A percentile compares a stretch with the other conserved stretches of the same genome.
These are phyloP conservation scores for Pseudolycoriella hygida DNA, from an alignment of 2,888 invertebrate genomes.

Conservation along the genomic window DNA sequence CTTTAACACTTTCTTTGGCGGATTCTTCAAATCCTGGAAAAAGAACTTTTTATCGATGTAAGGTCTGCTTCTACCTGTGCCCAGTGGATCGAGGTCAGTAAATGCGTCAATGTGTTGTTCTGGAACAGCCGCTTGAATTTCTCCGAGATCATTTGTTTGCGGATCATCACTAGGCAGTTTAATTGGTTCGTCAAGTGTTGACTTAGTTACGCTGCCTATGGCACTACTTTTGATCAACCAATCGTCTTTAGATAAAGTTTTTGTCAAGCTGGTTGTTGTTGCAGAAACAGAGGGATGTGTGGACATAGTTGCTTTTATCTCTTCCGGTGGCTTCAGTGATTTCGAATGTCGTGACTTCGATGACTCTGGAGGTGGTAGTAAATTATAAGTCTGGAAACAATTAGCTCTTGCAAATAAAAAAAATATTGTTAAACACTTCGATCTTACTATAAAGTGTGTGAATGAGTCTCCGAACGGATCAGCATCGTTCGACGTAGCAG, in stretches of 20 bases:
- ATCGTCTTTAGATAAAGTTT: background rate
- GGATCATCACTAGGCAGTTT: background rate
- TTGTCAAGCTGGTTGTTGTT: conserved; percentile 6
- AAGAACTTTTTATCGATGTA: conserved; percentile 92
- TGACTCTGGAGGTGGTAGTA: conserved; percentile 27
- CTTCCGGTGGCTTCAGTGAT: conserved; percentile 19
- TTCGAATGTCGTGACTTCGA: conserved; percentile 26
- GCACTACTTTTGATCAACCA: conserved; percentile 1
- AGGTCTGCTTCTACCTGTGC: conserved; percentile 79
- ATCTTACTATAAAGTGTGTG: conserved; percentile 31
- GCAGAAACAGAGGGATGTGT: background rate
- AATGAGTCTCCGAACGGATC: conserved; percentile 66
- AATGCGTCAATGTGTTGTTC: conserved; percentile 60
- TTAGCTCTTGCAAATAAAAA: background rate
- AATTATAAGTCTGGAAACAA: conserved; percentile 20
- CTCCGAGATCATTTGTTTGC: background rate
- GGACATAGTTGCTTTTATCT: conserved; percentile 1
- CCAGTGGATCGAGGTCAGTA: conserved; percentile 84
- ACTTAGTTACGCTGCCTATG: conserved; percentile 3
- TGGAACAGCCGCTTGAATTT: conserved; percentile 17
- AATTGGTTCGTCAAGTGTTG: conserved; percentile 7
- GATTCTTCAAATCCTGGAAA: conserved; percentile 89
- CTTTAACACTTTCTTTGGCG: conserved; percentile 81
- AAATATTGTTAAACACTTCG: background rate
- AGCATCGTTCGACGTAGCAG: conserved; percentile 31